These are phyloP conservation scores for Trachelipus rathkii DNA, from an alignment of 1,140 invertebrate species.

Conservation along the genomic window DNA sequence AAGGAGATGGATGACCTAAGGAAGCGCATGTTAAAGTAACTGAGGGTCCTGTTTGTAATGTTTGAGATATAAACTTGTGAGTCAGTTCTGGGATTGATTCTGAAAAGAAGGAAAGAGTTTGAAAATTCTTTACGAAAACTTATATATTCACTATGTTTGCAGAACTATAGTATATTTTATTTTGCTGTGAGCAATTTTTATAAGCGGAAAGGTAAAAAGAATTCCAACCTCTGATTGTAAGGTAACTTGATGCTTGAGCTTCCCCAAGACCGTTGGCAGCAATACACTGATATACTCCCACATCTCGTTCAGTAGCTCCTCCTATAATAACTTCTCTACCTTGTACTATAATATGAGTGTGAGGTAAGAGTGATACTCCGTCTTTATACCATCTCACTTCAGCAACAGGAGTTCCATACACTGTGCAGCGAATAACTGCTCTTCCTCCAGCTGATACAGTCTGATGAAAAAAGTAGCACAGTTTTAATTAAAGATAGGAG, in stretches of 20 bases:
- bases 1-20: constrained; percentile 76
- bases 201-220: not conserved
- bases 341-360: constrained; percentile 32
- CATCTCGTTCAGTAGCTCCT: constrained; percentile 35
- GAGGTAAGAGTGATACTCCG: constrained; percentile 22
- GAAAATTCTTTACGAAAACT: not conserved
- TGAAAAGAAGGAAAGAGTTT: constrained; percentile 44
- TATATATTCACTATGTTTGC: not conserved
- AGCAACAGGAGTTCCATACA: constrained; percentile 36
- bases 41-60: constrained; percentile 68
- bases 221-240: constrained; percentile 30
- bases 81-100: constrained; percentile 71
- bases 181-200: not conserved
- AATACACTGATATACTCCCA: constrained; percentile 41
- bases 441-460: constrained; percentile 34
- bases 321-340: constrained; percentile 36
- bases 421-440: constrained; percentile 27
- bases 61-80: constrained; percentile 78
- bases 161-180: not conserved
- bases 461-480: constrained; percentile 14
- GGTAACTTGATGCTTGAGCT: constrained; percentile 30
- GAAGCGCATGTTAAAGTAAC: constrained; percentile 78
- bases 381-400: constrained; percentile 43
- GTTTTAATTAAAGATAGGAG: too few relatives aligned
- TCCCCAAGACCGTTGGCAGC: constrained; percentile 42